Evolutionary conservation across 2,888 invertebrate genomes (phyloP).

Genomic region (Dromius quadrimaculatus): DNA sequence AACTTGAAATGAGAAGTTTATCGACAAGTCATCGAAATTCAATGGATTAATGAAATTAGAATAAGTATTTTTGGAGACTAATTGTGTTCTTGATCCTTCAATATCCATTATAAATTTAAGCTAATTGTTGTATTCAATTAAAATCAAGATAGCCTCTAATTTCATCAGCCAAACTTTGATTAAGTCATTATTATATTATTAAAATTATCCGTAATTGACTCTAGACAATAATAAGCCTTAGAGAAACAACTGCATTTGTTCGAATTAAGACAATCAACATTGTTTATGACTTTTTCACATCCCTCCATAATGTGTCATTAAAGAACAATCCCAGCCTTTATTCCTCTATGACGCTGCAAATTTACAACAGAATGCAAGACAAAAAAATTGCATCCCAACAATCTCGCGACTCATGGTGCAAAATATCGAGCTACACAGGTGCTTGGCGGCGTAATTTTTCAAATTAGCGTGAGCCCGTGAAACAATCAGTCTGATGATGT

Average conservation of each 20-base stretch:
- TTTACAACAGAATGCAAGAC: slow-evolving; percentile 1
- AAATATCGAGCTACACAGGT: slow-evolving; percentile 31
- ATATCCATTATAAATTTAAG: too few relatives aligned
- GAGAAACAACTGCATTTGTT: background rate
- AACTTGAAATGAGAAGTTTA: too few relatives aligned
- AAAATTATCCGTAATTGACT: slow-evolving; percentile 6
- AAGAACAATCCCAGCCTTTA: slow-evolving; percentile 27
- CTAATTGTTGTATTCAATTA: too few relatives aligned
- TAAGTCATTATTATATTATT: slow-evolving; percentile 4
- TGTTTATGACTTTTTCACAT: slow-evolving; percentile 45
- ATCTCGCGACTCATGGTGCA: slow-evolving; percentile 5
- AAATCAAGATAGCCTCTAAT: too few relatives aligned
- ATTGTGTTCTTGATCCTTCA: too few relatives aligned
- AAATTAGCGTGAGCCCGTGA: slow-evolving; percentile 42
- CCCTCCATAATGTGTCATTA: slow-evolving; percentile 47
- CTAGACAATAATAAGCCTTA: background rate
- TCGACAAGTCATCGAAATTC: too few relatives aligned
- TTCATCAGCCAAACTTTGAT: background rate
- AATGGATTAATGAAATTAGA: too few relatives aligned
- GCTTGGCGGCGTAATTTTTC: slow-evolving; percentile 41
- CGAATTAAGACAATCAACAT: slow-evolving; percentile 38
- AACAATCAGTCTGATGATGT: slow-evolving; percentile 47
- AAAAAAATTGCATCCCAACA: slow-evolving; percentile 7
- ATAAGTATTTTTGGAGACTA: too few relatives aligned
- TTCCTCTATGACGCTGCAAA: slow-evolving; percentile 22